Evolutionary conservation across 2,113 vertebrate species (phyloP).

Genomic region (Megatriorchis doriae): DNA sequence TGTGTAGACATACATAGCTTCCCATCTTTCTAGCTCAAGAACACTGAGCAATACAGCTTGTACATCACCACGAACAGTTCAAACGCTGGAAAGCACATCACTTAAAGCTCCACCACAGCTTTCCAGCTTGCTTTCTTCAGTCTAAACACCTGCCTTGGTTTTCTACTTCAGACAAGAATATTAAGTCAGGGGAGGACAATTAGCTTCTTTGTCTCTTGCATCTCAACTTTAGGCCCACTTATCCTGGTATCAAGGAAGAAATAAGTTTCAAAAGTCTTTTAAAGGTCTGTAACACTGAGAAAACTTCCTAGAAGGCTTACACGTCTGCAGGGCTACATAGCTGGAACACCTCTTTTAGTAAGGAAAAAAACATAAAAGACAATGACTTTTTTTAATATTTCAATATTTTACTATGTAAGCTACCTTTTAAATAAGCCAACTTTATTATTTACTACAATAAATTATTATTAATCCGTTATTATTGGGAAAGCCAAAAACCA

Average conservation of each 20-base stretch:
- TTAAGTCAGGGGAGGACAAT: neutral
- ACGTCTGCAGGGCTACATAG: neutral
- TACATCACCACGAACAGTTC: neutral
- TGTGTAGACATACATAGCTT: fast-evolving
- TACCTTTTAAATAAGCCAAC: neutral
- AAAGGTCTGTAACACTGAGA: neutral
- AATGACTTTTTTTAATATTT: neutral
- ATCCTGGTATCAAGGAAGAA: neutral
- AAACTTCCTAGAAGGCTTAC: neutral
- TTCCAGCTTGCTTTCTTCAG: neutral
- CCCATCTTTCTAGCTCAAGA: neutral
- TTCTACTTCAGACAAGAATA: neutral
- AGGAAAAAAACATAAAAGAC: neutral
- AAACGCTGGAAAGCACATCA: neutral
- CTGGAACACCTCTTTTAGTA: neutral
- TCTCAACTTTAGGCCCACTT: neutral
- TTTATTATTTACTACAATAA: neutral
- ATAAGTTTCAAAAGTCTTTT: neutral
- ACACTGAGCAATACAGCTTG: neutral
- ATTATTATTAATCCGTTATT: neutral
- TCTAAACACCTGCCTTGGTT: neutral
- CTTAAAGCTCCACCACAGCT: neutral
- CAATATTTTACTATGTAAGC: neutral
- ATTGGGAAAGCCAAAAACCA: neutral
- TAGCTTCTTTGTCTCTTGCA: neutral